Conservation (phyloP, 2,113 vertebrate genomes). For the Cathartes aura region DNA sequence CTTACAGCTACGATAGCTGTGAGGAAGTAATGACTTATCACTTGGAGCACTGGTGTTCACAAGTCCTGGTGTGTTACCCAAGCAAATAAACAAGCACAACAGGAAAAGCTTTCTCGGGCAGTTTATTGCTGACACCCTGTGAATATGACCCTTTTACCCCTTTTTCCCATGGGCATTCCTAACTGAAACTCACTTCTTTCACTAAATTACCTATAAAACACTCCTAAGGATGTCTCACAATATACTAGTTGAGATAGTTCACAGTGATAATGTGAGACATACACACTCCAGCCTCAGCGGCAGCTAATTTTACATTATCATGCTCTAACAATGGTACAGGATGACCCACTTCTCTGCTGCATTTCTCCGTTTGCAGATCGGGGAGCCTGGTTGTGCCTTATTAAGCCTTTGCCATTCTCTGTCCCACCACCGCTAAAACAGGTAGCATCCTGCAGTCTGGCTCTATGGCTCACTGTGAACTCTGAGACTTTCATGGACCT, state of each 20-base stretch:
- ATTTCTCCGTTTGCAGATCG: neutral
- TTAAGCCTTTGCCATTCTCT: neutral
- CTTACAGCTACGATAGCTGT: neutral
- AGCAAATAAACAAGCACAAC: neutral
- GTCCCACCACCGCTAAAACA: neutral
- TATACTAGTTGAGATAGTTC: neutral
- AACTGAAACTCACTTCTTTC: neutral
- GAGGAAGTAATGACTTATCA: conserved; percentile 23
- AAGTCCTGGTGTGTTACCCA: neutral
- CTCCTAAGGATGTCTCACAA: neutral
- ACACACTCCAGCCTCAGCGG: neutral
- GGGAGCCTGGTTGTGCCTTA: neutral
- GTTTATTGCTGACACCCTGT: neutral
- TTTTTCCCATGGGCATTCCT: neutral
- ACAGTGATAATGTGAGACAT: accelerated
- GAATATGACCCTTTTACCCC: neutral
- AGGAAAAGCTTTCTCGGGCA: neutral
- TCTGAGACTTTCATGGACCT: neutral
- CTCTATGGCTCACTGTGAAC: neutral
- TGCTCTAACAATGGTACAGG: neutral
- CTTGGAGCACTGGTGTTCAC: neutral
- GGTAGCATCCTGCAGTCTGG: neutral
- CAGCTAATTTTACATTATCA: neutral
- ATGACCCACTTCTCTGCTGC: neutral
- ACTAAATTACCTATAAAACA: neutral